These are phyloP conservation scores for Callithrix jacchus DNA, from an alignment of 2,113 vertebrate species.

Conservation along the genomic window DNA sequence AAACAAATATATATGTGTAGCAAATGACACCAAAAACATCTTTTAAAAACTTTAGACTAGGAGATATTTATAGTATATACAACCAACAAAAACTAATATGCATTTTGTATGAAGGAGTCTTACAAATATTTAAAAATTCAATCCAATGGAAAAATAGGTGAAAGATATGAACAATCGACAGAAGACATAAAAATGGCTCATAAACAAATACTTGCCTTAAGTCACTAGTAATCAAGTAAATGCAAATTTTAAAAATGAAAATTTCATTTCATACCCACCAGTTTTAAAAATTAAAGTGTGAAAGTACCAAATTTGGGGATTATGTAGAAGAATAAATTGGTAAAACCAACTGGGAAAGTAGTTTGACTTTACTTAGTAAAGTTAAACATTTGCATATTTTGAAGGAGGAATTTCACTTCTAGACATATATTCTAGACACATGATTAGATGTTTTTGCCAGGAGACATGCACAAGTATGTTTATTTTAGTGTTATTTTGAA, in stretches of 20 bases:
- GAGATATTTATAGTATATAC: background rate
- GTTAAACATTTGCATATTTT: background rate
- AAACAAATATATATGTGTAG: background rate
- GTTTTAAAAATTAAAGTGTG: background rate
- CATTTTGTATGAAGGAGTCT: background rate
- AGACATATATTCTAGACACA: background rate
- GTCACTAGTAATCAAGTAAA: background rate
- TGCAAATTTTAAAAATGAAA: background rate
- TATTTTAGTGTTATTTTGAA: background rate
- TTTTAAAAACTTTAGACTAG: too few species aligned
- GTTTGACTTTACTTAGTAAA: background rate
- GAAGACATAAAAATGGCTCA: background rate
- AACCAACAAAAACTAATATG: background rate
- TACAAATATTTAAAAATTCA: background rate
- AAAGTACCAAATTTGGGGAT: background rate
- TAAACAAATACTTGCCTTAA: background rate
- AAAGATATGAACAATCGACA: background rate
- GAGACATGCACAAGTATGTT: background rate
- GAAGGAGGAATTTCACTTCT: background rate
- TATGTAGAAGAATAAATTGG: background rate
- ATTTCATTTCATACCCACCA: background rate
- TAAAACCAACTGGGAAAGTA: background rate
- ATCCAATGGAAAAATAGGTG: background rate
- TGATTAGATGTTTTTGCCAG: background rate
- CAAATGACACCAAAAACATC: background rate